Evolutionary conservation across 2,888 invertebrate genomes (phyloP).

Genomic region (Gisinianus flammeolus): DNA sequence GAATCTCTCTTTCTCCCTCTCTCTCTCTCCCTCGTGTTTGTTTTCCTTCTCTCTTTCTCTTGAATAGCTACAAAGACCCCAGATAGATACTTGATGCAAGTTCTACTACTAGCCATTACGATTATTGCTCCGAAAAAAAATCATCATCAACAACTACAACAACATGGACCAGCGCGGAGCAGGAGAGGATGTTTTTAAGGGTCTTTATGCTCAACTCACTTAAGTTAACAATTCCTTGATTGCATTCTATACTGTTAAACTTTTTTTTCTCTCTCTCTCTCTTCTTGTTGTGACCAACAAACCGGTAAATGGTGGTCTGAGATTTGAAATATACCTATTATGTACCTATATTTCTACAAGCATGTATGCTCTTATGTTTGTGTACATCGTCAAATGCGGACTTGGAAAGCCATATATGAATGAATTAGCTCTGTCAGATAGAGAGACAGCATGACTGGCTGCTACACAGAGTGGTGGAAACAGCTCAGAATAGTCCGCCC

Average conservation of each 20-base stretch:
- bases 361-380: neutral
- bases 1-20: slow-evolving; percentile 14
- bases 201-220: slow-evolving; percentile 34
- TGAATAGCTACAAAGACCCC: neutral
- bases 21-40: neutral
- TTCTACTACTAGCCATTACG: slow-evolving; percentile 28
- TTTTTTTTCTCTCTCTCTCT: neutral
- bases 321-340: no score
- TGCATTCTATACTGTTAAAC: neutral
- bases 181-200: neutral
- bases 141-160: neutral
- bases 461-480: no score
- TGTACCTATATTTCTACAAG: no score
- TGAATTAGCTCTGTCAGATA: slow-evolving; percentile 6
- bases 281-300: slow-evolving; percentile 7
- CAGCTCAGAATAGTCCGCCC: neutral
- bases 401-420: no score
- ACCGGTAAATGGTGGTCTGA: neutral
- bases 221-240: slow-evolving; percentile 26
- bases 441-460: slow-evolving; percentile 23
- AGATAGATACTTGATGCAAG: neutral
- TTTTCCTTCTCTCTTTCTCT: neutral
- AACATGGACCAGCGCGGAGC: neutral
- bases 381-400: no score
- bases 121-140: slow-evolving; percentile 29